These are phyloP conservation scores for Apeltes quadracus DNA, from an alignment of 2,113 vertebrate genomes.

Conservation along the genomic window DNA sequence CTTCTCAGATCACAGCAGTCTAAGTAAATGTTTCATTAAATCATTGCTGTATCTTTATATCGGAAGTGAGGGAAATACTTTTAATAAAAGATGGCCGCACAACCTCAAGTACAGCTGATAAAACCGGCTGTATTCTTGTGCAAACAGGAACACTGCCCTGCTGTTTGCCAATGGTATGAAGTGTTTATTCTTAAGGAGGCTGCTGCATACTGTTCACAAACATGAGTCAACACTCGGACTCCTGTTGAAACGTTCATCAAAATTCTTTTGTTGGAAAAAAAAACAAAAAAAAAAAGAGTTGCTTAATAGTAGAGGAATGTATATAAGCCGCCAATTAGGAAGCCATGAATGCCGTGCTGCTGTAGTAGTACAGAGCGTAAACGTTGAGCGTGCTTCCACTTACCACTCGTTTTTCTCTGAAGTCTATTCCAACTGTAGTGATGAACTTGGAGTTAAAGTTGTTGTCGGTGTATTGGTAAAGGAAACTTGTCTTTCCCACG, in stretches of 20 bases:
- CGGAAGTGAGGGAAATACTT: neutral
- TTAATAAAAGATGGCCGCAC: neutral
- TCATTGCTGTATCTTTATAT: neutral
- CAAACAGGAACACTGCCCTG: conserved; percentile 44
- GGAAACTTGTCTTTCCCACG: conserved; percentile 96
- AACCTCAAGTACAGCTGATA: neutral
- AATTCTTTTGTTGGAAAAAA: conserved; percentile 34
- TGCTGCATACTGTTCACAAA: conserved; percentile 39
- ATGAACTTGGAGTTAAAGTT: conserved; percentile 99
- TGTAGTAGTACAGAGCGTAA: neutral
- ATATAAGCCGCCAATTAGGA: conserved; percentile 36
- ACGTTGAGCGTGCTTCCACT: conserved; percentile 56
- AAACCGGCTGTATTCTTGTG: no score
- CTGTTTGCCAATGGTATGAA: conserved; percentile 64
- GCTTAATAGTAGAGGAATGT: conserved; percentile 43
- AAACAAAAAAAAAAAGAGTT: neutral
- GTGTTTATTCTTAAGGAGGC: conserved; percentile 79
- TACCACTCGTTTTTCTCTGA: conserved; percentile 97
- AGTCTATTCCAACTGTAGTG: conserved; percentile 98
- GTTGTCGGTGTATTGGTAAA: conserved; percentile 96
- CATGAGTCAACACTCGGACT: conserved; percentile 45
- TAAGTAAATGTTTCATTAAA: neutral
- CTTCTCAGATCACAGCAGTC: neutral
- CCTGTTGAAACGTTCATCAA: conserved; percentile 44
- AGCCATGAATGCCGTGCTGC: neutral